Percentiles rank a stretch among this genome's conserved stretches.
phyloP scores from a whole-genome alignment of 1,140 invertebrate genomes.

The Drosophila asahinai region DNA sequence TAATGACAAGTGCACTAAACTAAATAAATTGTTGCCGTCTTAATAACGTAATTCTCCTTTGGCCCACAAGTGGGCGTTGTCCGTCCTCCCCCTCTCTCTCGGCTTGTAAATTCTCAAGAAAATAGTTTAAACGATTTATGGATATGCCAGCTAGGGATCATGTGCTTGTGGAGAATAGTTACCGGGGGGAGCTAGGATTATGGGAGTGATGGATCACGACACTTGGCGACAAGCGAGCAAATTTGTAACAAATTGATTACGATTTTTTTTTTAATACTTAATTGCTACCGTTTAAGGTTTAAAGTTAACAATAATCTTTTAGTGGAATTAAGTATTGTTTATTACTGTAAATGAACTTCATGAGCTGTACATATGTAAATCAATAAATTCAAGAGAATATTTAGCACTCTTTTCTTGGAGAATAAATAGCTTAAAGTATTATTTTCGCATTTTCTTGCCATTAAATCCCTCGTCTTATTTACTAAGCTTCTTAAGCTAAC shows the following conservation, averaged over 20 bases:
- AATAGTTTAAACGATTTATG: conserved; percentile 72
- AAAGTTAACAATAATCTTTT: not conserved
- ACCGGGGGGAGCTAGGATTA: conserved; percentile 11
- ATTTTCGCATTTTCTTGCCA: not conserved
- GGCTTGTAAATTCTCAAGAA: conserved; percentile 10
- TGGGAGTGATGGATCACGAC: conserved; percentile 30
- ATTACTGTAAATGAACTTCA: too few species aligned
- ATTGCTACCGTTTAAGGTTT: not conserved
- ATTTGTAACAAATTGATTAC: conserved; percentile 34
- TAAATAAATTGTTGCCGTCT: conserved; percentile 77
- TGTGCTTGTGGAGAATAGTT: not conserved
- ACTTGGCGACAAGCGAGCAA: conserved; percentile 32
- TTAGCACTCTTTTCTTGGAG: not conserved
- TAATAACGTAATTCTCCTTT: conserved; percentile 67
- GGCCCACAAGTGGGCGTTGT: conserved; percentile 64
- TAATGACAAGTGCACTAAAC: conserved; percentile 80
- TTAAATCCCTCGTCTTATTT: conserved; percentile 9
- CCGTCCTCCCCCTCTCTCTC: not conserved
- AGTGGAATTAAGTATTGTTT: conserved; percentile 8
- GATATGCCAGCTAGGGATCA: conserved; percentile 15
- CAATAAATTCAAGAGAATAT: not conserved
- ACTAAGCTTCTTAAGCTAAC: conserved; percentile 11
- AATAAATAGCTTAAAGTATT: not conserved
- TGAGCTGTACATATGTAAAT: not conserved
- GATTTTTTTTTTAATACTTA: not conserved